Conservation (phyloP, 2,113 vertebrate genomes). For the Tiliqua scincoides region DNA sequence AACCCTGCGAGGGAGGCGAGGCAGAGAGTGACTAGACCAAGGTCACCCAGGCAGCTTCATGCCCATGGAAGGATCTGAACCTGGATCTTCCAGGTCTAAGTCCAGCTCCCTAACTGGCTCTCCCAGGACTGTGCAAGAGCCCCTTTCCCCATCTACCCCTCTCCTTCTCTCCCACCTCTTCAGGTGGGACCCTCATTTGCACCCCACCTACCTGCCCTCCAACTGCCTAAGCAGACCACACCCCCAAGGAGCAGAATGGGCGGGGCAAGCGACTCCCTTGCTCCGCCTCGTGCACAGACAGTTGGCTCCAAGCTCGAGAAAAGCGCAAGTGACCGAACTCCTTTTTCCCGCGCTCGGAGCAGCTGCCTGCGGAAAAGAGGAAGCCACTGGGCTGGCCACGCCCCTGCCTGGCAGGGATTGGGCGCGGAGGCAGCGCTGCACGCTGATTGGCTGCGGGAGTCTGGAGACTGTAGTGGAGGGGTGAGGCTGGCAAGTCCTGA, state of each 20-base stretch:
- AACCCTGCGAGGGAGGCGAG: too few species aligned
- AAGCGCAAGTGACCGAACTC: rapidly evolving
- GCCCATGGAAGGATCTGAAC: too few species aligned
- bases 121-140: too few species aligned
- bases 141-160: neutral
- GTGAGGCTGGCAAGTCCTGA: too few species aligned
- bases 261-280: neutral
- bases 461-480: neutral
- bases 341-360: neutral
- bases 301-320: neutral
- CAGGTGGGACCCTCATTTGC: neutral
- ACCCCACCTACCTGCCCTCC: neutral
- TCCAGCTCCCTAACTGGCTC: too few species aligned
- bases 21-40: too few species aligned
- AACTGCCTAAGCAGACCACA: neutral
- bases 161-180: neutral
- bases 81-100: too few species aligned
- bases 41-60: too few species aligned
- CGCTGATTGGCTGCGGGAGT: neutral
- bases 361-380: too few species aligned
- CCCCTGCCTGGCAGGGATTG: neutral
- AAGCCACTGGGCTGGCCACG: neutral
- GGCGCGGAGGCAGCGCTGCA: neutral
- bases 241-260: neutral
- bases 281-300: neutral